These are phyloP conservation scores for Trichonephila clavata DNA, from an alignment of 1,140 invertebrate species.

Conservation along the genomic window DNA sequence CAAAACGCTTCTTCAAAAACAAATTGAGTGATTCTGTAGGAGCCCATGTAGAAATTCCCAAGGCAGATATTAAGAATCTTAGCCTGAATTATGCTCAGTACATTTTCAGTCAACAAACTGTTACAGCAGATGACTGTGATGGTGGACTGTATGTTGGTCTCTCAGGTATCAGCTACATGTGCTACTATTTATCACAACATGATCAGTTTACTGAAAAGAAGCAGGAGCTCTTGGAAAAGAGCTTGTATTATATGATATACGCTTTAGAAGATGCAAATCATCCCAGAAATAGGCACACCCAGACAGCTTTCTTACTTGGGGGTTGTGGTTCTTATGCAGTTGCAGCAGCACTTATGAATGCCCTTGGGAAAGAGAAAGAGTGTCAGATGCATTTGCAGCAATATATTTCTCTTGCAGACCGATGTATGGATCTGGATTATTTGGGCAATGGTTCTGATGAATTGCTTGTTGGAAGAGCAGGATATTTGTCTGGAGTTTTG, in stretches of 20 bases:
- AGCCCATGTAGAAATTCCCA: background rate
- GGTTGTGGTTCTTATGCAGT: constrained; percentile 81
- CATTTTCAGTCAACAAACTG: constrained; percentile 48
- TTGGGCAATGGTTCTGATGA: constrained; percentile 89
- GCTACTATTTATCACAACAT: constrained; percentile 80
- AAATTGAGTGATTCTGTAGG: constrained; percentile 25
- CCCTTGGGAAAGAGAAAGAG: constrained; percentile 79
- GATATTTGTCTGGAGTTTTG: constrained; percentile 88
- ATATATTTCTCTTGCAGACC: constrained; percentile 79
- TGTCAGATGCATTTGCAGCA: constrained; percentile 78
- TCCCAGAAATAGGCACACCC: constrained; percentile 74
- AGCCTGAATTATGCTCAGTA: background rate
- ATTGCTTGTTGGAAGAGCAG: constrained; percentile 90
- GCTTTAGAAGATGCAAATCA: constrained; percentile 78
- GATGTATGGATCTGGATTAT: constrained; percentile 84
- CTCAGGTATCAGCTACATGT: constrained; percentile 82
- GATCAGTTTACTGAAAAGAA: constrained; percentile 79
- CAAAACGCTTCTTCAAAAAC: constrained; percentile 71
- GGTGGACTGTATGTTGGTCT: constrained; percentile 83
- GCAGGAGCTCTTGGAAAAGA: constrained; percentile 79
- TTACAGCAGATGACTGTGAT: constrained; percentile 79
- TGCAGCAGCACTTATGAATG: constrained; percentile 80
- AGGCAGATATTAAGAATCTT: constrained; percentile 25
- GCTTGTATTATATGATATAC: constrained; percentile 79
- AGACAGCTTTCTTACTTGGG: constrained; percentile 82